These are phyloP conservation scores for Mustelus asterias DNA, from an alignment of 2,113 vertebrate genomes.

Conservation along the genomic window DNA sequence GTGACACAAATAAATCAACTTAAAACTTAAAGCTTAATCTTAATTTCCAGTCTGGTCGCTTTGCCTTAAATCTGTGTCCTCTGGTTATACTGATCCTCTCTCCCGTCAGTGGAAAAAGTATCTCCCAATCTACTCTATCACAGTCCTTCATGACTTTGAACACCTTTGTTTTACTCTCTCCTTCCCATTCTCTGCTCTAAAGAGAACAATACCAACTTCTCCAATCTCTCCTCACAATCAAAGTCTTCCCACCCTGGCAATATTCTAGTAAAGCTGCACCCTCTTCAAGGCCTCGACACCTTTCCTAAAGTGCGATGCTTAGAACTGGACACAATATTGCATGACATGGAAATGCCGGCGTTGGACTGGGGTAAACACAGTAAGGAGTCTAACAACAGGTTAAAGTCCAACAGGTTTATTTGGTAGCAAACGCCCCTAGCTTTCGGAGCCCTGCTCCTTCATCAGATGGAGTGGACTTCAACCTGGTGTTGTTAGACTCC, in stretches of 20 bases:
- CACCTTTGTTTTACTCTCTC: neutral
- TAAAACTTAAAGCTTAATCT: too few relatives aligned
- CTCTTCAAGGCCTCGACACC: neutral
- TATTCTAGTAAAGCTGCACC: neutral
- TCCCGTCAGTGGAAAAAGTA: neutral
- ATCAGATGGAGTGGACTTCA: too few relatives aligned
- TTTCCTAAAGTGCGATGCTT: neutral
- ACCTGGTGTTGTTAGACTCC: too few relatives aligned
- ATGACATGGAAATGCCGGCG: too few relatives aligned
- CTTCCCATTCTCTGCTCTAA: neutral
- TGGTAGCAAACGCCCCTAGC: too few relatives aligned
- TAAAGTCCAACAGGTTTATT: too few relatives aligned
- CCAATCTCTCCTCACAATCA: neutral
- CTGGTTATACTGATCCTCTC: neutral
- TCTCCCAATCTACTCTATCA: neutral
- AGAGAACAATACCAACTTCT: neutral
- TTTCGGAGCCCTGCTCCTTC: too few relatives aligned
- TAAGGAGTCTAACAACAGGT: too few relatives aligned
- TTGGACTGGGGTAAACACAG: too few relatives aligned
- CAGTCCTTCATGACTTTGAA: neutral
- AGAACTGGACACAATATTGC: neutral
- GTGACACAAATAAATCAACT: too few relatives aligned
- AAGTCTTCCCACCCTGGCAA: neutral
- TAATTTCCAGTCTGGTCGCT: neutral
- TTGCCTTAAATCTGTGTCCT: neutral